Base-by-base conservation (phyloP, 2,113 vertebrate genomes). In the Sarotherodon lohbergeri region DNA sequence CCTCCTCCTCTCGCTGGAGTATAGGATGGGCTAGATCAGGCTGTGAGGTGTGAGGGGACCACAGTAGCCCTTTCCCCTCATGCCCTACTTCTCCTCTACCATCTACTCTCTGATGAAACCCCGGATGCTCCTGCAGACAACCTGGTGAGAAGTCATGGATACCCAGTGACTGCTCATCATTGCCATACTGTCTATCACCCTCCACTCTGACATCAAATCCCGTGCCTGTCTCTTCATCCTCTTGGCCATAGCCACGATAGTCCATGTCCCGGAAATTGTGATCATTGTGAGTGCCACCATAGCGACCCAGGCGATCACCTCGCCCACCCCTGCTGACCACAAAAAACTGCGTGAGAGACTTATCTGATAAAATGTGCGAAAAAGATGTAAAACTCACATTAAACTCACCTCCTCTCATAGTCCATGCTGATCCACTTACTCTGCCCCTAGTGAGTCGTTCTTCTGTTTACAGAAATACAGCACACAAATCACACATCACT, bases 241-340 rank as follows among this genome's bases (percentile, higher is more conserved):
- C 96, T 76, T 95, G 95, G 16, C 94, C 93, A 78, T 95, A 96
- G 13, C 89, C 95, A n/a, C 96, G 87, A 71, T 98, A 97, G 85
- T 98, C 98, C 97, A 98, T 97, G 82, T 98, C 98, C 43, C 96
- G 94, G 83, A 97, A 98, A 91, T 98, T 97, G 39, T 97, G 97
- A 78, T 98, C 97, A 4, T 94, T 95, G 14, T 91, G 90, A 39
- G 93, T 93, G 80, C 96, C 96, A 36, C 97, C 97, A 68, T 98
- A 98, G 81, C 97, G 97, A 56, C 97, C 98, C 22, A 96, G 96
- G 17, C 97, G 97, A 86, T 98, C 97, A 13, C 97, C 97, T 83
- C 97, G 96, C 16, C 97, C 97, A 84, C 97, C 96, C 86, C 98
- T 98, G 68, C 7, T 56, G 32, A 86, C 54, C 63, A 88, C 4